Evolutionary conservation across 1,140 invertebrate genomes (phyloP).

Genomic region (Drosophila kanapiae): DNA sequence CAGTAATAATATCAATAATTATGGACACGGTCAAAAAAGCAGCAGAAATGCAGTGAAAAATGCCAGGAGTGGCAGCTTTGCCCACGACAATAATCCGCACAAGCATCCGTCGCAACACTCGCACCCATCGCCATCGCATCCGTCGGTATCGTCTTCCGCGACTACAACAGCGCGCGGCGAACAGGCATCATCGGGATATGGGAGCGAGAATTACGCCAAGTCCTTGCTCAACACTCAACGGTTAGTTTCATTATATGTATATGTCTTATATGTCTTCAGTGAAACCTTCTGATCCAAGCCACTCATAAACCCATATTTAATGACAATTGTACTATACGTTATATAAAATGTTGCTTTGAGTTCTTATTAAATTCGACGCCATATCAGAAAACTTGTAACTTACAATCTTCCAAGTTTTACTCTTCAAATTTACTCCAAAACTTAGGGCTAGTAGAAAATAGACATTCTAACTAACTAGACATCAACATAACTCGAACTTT

Average conservation of each 20-base stretch:
- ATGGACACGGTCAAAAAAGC: conserved; percentile 12
- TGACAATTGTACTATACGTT: neutral
- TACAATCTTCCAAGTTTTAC: no score
- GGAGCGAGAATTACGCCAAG: conserved; percentile 64
- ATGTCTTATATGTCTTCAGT: no score
- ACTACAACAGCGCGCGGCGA: conserved; percentile 22
- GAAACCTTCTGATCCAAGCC: neutral
- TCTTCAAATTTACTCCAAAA: no score
- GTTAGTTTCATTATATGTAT: conserved; percentile 38
- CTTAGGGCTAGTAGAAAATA: no score
- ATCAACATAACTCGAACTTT: no score
- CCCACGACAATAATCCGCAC: conserved; percentile 65
- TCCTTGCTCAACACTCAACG: conserved; percentile 61
- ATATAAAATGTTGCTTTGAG: no score
- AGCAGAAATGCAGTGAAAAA: conserved; percentile 56
- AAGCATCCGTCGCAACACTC: conserved; percentile 47
- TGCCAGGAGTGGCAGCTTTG: conserved; percentile 30
- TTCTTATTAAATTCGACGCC: no score
- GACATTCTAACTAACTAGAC: no score
- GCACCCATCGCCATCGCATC: conserved; percentile 25
- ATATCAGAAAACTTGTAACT: no score
- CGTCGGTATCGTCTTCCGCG: conserved; percentile 37
- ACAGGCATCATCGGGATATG: conserved; percentile 46
- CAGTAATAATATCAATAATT: conserved; percentile 55
- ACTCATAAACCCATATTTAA: no score